Base-by-base conservation (phyloP, 1,140 invertebrate species). In the Bombus cullumanus region DNA sequence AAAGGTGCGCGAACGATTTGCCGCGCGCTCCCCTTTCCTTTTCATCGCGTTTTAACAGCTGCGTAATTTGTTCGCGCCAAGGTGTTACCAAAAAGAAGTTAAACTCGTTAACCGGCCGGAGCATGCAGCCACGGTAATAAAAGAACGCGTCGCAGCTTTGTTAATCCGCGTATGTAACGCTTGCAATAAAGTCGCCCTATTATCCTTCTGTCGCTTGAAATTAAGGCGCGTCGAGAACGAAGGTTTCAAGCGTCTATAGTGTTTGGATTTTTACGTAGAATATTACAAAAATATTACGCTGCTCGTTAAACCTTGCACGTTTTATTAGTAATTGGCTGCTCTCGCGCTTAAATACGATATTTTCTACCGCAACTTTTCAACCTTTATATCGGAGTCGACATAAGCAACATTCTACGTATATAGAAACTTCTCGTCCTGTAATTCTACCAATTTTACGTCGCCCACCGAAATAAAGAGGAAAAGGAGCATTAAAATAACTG, bases 1-100 rank as follows among this genome's bases (percentile, higher is more conserved):
- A 66, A 28, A 25, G 39, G 13, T 12, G 15, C 22, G 37, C 13
- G 13, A 22, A 62, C 43, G 53, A 31, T 53, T 43, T 25, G 53
- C 18, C 28, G 18, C 6, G 39, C 25, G 18, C 6, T 22, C 15
- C 15, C 64, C 13, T 66, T 34, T 22, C 8, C 41, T 37, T 80
- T 43, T 53, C 43, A 34, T 41, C n/a, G 31, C 31, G 12, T 53
- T 80, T 85, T 25, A 73, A 80, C 39, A 41, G 31, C 37, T 77
- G 57, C 53, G 53, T 71, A 80, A 85, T 72, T 85, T 57, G 68
- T 72, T 31, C 53, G 53, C 1, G 28, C 37, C 37, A 13, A 85
- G 53, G 76, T 71, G 66, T 79, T 71, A 69, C n/a, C 76, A 57
- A 53, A n/a, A 85, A 72, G 39, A 73, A 73, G 75, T n/a, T 34